A percentile compares a stretch with the other conserved stretches of the same genome.
Conservation (phyloP, 2,113 vertebrate genomes). For the Ciconia stormi region DNA sequence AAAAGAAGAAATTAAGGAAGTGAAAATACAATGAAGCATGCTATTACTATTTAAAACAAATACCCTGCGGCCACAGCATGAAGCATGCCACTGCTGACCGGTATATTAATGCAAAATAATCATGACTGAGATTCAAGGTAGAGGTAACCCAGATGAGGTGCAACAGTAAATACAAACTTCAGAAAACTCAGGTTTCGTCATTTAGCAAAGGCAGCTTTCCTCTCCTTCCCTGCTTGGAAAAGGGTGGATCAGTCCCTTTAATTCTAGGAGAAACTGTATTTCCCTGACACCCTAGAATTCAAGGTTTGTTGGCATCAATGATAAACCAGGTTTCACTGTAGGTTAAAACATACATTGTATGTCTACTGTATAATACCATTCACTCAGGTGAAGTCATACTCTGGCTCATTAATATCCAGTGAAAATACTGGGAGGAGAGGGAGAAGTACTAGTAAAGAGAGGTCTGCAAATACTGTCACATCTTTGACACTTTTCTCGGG, state of each 20-base stretch:
- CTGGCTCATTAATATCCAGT: background rate
- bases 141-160: background rate
- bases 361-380: background rate
- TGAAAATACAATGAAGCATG: background rate
- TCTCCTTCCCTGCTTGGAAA: background rate
- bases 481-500: background rate
- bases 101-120: background rate
- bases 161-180: background rate
- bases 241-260: background rate
- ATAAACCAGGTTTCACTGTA: background rate
- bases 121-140: background rate
- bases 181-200: background rate
- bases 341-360: background rate
- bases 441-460: background rate
- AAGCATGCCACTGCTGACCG: background rate
- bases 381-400: background rate
- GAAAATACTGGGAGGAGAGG: background rate
- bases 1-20: slow-evolving; percentile 15
- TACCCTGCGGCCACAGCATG: background rate
- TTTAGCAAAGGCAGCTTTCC: background rate
- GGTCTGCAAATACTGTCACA: background rate
- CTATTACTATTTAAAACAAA: slow-evolving; percentile 15
- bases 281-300: background rate
- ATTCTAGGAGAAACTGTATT: background rate
- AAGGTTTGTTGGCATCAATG: background rate